Evolutionary conservation across 2,797 vertebrate species (phyloP), one percentile per base, ranked within the genome.

Genomic region (Mus minutoides): DNA sequence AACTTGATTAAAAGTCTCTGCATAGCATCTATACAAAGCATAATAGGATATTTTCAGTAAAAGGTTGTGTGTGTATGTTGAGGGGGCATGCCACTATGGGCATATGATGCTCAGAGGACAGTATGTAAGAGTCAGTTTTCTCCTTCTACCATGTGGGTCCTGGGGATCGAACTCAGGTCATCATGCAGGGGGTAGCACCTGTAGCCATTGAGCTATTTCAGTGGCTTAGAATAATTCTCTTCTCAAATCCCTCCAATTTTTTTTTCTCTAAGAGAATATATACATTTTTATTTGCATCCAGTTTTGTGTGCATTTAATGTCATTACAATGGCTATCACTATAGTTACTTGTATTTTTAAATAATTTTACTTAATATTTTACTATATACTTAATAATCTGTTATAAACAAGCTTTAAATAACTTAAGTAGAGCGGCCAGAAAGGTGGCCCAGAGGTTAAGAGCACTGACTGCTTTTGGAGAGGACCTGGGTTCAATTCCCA

Each of bases 1-100:
- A 82, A 64, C 11, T 79, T 90, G 29, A 75, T 87, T 92, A 75
- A 94, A 93, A 76, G 71, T 75, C n/a, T 95, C 56, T 77, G 43
- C 83, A 77, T 3, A 92, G 24, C 43, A 62, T 87, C 86, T 71
- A 69, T 71, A 90, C 31, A 77, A 73, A 62, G 14, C 52, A 84
- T 83, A 88, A 69, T 92, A 84, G 90, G 94, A 87, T 62, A 78
- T 77, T 69, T 82, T 19, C 6, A 49, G 60, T 83, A 83, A 31
- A 60, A 60, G 40, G 56, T 24, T 56, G 52, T 24, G 21, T 40
- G 37, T 58, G 6, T 56, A 9, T 80, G 29, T 58, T 1, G 4
- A 5, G 4, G 43, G 26, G 14, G 16, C 46, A 11, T 34, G 29
- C 16, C 1, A 3, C 29, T 17, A 3, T 4, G 46, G 40, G 17